Conservation (phyloP, 2,888 invertebrate genomes). For the Drosophila rubida region DNA sequence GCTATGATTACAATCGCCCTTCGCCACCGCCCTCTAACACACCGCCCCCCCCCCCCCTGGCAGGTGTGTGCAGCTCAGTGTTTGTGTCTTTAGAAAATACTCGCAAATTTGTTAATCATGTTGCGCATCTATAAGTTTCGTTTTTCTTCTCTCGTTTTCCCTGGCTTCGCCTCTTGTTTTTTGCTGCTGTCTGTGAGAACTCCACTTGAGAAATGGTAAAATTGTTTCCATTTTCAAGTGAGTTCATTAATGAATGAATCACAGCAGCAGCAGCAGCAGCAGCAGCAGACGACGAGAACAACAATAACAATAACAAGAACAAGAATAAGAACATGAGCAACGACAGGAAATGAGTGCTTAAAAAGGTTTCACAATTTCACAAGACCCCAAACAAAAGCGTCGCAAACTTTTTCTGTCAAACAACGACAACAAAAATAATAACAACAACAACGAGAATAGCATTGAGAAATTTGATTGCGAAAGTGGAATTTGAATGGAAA, state of each 20-base stretch:
- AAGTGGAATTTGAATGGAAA: constrained; percentile 5
- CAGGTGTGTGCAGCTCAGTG: not conserved
- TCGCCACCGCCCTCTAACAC: not conserved
- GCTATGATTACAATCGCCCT: constrained; percentile 51
- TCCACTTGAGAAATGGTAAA: constrained; percentile 19
- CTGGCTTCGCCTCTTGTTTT: not conserved
- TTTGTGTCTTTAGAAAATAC: constrained; percentile 40
- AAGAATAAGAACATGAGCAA: not conserved
- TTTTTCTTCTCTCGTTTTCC: not conserved
- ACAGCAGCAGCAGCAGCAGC: not conserved
- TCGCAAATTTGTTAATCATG: constrained; percentile 57
- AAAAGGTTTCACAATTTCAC: constrained; percentile 36
- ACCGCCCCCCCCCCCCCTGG: not conserved
- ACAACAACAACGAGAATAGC: not conserved
- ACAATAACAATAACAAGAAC: not conserved
- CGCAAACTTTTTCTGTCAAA: constrained; percentile 26
- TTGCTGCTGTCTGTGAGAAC: not conserved
- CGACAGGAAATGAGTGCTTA: constrained; percentile 20
- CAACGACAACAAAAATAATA: constrained; percentile 2
- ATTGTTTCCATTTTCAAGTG: constrained; percentile 26
- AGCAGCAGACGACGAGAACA: not conserved
- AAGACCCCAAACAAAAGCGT: constrained; percentile 27
- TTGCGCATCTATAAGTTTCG: constrained; percentile 26
- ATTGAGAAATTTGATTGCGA: constrained; percentile 5
- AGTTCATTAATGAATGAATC: constrained; percentile 46